A percentile compares a stretch with the other conserved stretches of the same genome.
These are phyloP conservation scores for Chaetophractus vellerosus DNA, from an alignment of 2,797 vertebrate species.

Conservation along the genomic window DNA sequence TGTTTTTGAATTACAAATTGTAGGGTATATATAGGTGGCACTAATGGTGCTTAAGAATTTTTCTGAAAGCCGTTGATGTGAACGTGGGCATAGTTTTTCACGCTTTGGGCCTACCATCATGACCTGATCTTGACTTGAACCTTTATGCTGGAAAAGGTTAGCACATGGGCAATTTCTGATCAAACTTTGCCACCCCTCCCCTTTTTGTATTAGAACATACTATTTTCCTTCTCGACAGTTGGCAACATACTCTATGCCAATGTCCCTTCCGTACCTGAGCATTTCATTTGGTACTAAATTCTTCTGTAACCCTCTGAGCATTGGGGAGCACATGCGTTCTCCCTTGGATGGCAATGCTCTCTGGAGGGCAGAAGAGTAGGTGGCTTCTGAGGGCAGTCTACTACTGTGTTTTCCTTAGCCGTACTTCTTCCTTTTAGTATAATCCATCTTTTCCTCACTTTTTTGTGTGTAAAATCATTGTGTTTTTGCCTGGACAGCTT, in stretches of 20 bases:
- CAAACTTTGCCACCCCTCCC: neutral
- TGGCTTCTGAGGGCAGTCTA: neutral
- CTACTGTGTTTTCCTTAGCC: neutral
- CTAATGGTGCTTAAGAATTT: neutral
- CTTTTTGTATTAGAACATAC: neutral
- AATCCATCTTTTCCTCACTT: neutral
- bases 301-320: neutral
- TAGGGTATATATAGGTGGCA: neutral
- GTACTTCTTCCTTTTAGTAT: neutral
- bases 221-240: neutral
- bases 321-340: neutral
- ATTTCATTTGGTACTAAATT: neutral
- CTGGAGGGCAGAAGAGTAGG: neutral
- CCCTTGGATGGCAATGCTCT: neutral
- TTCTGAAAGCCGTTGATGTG: neutral
- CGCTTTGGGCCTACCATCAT: neutral
- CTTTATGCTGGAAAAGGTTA: slow-evolving; percentile 31
- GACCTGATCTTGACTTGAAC: slow-evolving; percentile 31
- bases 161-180: neutral
- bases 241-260: neutral
- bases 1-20: neutral
- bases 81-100: neutral
- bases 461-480: neutral
- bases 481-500: neutral
- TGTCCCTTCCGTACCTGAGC: neutral